phyloP scores from a whole-genome alignment of 1,140 invertebrate species.

The Goniozus legneri region DNA sequence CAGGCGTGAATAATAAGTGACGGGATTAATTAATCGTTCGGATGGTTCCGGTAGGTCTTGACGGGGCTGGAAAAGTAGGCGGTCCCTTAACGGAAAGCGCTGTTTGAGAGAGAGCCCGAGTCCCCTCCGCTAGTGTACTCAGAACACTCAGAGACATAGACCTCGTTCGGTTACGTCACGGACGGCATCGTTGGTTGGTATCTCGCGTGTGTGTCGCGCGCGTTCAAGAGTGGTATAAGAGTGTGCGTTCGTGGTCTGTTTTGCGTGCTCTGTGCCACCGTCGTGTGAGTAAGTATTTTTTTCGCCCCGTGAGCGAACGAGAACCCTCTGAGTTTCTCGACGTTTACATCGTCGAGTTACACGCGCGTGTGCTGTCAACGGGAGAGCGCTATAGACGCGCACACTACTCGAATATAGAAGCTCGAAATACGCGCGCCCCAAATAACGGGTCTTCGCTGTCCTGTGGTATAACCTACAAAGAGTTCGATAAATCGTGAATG shows the following conservation, averaged over 20 bases:
- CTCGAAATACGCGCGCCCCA: background rate
- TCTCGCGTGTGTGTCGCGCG: too few species aligned
- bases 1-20: background rate
- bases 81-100: background rate
- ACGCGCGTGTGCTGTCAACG: background rate
- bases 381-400: background rate
- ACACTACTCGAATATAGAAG: background rate
- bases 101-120: background rate
- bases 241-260: too few species aligned
- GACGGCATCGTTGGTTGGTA: too few species aligned
- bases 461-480: constrained; percentile 37
- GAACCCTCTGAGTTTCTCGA: background rate
- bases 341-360: background rate
- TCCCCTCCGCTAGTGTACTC: background rate
- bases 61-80: too few species aligned
- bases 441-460: background rate
- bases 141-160: background rate
- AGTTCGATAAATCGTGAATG: constrained; percentile 28
- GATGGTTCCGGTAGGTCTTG: too few species aligned
- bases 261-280: too few species aligned
- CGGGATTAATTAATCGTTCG: too few species aligned
- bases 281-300: background rate
- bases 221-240: too few species aligned
- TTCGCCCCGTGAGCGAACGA: background rate
- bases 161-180: background rate